phyloP scores from a whole-genome alignment of 2,888 invertebrate species.

The Habrosyne pyritoides region DNA sequence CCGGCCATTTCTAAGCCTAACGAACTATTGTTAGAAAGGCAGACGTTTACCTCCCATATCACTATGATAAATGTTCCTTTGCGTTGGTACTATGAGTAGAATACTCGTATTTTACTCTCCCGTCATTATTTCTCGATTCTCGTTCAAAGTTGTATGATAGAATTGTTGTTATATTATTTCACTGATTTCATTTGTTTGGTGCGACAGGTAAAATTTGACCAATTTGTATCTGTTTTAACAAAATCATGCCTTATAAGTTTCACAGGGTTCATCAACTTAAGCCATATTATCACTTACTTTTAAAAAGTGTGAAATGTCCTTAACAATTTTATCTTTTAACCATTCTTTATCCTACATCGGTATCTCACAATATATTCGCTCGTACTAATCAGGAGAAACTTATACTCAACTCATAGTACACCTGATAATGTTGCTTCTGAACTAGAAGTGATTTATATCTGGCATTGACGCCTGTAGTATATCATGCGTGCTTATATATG shows the following conservation, averaged over 20 bases:
- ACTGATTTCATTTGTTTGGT: no score
- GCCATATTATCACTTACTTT: no score
- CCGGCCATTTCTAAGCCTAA: slow-evolving; percentile 8
- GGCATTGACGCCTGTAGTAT: slow-evolving; percentile 19
- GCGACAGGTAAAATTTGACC: neutral
- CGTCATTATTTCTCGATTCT: neutral
- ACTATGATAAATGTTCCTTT: slow-evolving; percentile 28
- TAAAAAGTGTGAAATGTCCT: no score
- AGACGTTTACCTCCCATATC: slow-evolving; percentile 23
- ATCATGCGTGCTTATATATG: neutral
- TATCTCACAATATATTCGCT: neutral
- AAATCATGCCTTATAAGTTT: no score
- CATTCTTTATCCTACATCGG: no score
- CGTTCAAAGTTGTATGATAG: no score
- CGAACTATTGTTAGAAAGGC: slow-evolving; percentile 29
- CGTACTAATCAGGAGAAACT: neutral
- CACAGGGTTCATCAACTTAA: no score
- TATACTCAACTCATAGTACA: neutral
- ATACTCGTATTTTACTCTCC: neutral
- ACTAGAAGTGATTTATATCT: slow-evolving; percentile 29
- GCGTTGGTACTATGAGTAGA: slow-evolving; percentile 11
- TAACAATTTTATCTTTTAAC: no score
- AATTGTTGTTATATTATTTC: no score
- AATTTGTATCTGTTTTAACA: no score
- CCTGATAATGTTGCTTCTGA: slow-evolving; percentile 14